Percentiles rank a stretch among this genome's conserved stretches.
These are phyloP conservation scores for Hirtodrosophila trivittata DNA, from an alignment of 2,888 invertebrate species.

Conservation along the genomic window DNA sequence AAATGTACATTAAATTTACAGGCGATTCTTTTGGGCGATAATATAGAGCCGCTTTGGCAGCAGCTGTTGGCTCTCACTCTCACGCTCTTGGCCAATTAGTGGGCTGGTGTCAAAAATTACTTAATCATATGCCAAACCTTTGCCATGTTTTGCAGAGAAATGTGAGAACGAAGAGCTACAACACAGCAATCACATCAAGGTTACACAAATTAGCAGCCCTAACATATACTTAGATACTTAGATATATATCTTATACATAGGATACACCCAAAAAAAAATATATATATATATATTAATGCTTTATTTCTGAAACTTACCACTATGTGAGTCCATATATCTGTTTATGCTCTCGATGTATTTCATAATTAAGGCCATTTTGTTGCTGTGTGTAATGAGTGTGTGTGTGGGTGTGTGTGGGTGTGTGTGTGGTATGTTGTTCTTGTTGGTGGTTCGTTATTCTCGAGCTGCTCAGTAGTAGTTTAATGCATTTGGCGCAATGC, in stretches of 20 bases:
- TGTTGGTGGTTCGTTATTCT: constrained; percentile 44
- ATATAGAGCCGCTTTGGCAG: constrained; percentile 18
- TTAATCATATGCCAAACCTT: constrained; percentile 59
- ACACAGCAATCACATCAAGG: constrained; percentile 62
- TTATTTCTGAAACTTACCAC: constrained; percentile 89
- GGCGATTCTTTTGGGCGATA: constrained; percentile 3
- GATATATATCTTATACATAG: neutral
- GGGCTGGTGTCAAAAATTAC: constrained; percentile 74
- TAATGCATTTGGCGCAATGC: constrained; percentile 44
- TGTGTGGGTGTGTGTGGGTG: constrained; percentile 57
- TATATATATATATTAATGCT: constrained; percentile 1
- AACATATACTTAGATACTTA: constrained; percentile 6
- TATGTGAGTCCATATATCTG: constrained; percentile 91
- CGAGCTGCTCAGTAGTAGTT: constrained; percentile 32
- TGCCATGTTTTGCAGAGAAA: constrained; percentile 62
- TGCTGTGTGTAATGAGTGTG: constrained; percentile 77
- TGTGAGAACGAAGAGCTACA: constrained; percentile 38
- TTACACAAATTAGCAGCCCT: constrained; percentile 69
- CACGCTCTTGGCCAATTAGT: constrained; percentile 69
- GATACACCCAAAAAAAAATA: too few relatives aligned
- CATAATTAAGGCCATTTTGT: constrained; percentile 91
- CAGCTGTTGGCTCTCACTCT: constrained; percentile 8
- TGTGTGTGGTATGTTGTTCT: constrained; percentile 56
- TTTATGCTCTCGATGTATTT: constrained; percentile 91
- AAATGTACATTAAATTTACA: constrained; percentile 14